These are phyloP conservation scores for Neria commutata DNA, from an alignment of 2,888 invertebrate species.

Conservation along the genomic window DNA sequence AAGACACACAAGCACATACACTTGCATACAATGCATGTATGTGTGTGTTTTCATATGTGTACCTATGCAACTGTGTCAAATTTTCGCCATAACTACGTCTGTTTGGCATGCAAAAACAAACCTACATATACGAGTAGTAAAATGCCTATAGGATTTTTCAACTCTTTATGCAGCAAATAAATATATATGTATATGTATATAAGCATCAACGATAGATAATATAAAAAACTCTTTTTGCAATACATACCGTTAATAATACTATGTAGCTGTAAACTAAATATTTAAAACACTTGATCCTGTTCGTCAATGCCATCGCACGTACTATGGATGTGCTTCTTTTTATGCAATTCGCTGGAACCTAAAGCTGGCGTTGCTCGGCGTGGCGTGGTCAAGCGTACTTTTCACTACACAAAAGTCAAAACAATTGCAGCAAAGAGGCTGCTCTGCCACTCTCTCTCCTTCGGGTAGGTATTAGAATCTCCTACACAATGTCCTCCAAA, in stretches of 20 bases:
- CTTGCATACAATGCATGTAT: neutral
- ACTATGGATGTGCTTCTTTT: no score
- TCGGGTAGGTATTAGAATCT: no score
- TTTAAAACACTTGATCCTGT: constrained; percentile 62
- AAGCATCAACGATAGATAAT: neutral
- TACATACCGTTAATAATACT: constrained; percentile 61
- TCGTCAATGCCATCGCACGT: constrained; percentile 56
- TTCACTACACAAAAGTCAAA: no score
- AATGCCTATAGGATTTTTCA: no score
- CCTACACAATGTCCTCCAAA: no score
- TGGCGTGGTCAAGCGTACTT: no score
- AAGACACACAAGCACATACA: no score
- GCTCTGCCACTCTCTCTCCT: no score
- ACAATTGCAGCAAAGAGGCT: no score
- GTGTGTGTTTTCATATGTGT: neutral
- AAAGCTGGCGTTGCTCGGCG: no score
- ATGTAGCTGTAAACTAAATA: constrained; percentile 62
- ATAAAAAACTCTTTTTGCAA: neutral
- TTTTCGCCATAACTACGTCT: neutral
- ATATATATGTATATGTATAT: constrained; percentile 10
- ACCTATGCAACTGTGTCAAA: neutral
- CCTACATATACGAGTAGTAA: no score
- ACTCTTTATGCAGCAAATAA: constrained; percentile 5
- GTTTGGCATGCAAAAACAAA: neutral
- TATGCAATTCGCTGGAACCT: no score